Base-by-base conservation (phyloP, 1,140 invertebrate species). In the Cydia splendana region DNA sequence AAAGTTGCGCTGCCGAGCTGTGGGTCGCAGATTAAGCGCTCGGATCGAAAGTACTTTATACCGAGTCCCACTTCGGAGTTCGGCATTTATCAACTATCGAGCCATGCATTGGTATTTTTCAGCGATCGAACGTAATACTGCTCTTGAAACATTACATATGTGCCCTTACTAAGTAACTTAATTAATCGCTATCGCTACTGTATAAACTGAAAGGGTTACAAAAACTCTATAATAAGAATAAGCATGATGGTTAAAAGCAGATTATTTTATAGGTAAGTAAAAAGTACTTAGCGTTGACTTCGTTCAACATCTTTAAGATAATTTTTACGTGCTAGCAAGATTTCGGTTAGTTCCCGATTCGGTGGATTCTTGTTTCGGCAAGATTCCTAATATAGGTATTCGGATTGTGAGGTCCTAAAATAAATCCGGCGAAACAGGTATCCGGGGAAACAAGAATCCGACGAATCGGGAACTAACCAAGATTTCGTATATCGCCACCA, bases 1-100 rank as follows among this genome's bases (percentile, higher is more conserved):
- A 62, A 62, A 62, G 57, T 62, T 62, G 10, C 51, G 15, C 57
- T 7, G 53, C 18, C 57, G 18, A 10, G 20, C 57, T 12, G 10
- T 7, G 57, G 57, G 57, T 62, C 57, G 57, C 57, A 62, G 57
- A 62, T 62, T 62, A 62, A 62, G 18, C 57, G 57, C 20, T 62
- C 2, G 57, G 57, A 62, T 62, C 57, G 57, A 24, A 62, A 62
- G 57, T 24, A 62, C 7, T 62, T 62, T 62, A 62, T 62, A 62
- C 57, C 20, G 57, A 24, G 57, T 62, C 57, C 24, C 57, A 62
- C 18, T 62, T 62, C 20, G 18, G 10, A 62, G 18, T 62, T 62
- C 15, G 57, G 57, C 20, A 62, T 62, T 62, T 62, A 62, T 62
- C 18, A 62, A 62, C 57, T 24, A 62, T 62, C 15, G 57, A 62